Evolutionary conservation across 2,797 vertebrate genomes (phyloP).

Genomic region (Bucorvus abyssinicus): DNA sequence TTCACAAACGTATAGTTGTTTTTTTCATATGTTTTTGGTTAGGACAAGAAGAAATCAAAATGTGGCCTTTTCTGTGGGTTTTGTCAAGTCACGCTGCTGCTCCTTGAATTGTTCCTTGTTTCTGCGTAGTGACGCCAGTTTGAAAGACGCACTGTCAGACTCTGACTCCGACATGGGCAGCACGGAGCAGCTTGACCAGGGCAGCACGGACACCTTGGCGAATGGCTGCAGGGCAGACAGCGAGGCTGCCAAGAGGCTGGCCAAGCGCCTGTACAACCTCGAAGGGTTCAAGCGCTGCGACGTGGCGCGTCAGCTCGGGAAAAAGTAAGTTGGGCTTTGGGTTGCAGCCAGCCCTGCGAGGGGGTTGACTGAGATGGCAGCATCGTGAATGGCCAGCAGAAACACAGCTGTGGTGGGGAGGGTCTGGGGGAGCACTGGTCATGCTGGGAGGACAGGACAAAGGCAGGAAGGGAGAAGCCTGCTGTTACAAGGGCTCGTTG

Average conservation of each 20-base stretch:
- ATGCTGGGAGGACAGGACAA: neutral
- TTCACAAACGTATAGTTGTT: fast-evolving
- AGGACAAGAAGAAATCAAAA: neutral
- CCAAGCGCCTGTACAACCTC: slow-evolving; percentile 91
- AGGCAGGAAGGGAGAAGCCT: neutral
- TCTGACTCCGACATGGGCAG: slow-evolving; percentile 90
- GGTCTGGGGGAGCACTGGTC: neutral
- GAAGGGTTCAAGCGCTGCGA: slow-evolving; percentile 97
- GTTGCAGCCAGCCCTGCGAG: neutral
- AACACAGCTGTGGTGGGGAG: neutral
- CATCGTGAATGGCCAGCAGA: neutral
- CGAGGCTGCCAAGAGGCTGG: slow-evolving; percentile 90
- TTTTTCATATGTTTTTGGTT: neutral
- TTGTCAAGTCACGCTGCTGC: fast-evolving
- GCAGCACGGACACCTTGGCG: slow-evolving; percentile 87
- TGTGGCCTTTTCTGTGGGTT: fast-evolving
- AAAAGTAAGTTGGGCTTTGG: slow-evolving; percentile 84
- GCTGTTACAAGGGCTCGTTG: neutral
- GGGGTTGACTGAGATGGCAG: neutral
- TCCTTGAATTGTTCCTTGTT: neutral
- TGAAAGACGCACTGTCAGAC: slow-evolving; percentile 88
- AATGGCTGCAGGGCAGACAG: slow-evolving; percentile 89
- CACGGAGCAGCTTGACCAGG: slow-evolving; percentile 83
- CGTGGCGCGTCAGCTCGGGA: slow-evolving; percentile 93
- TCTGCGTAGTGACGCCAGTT: slow-evolving; percentile 84